Percentiles rank a stretch among this genome's conserved stretches.
Conservation (phyloP, 2,797 vertebrate genomes). For the Mallotus villosus region DNA sequence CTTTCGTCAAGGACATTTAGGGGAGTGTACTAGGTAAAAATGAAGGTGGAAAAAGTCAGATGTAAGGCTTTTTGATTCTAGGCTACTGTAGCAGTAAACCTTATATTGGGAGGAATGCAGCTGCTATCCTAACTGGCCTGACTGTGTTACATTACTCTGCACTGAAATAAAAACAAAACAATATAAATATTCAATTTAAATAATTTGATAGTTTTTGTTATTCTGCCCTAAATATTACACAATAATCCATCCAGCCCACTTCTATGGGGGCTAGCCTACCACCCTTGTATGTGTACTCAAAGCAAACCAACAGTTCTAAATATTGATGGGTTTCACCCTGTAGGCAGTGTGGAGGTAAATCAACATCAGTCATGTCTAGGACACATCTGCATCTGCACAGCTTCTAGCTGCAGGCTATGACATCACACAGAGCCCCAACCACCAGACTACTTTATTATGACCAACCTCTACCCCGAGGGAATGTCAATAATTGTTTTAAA, state of each 20-base stretch:
- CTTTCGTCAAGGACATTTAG: too few species aligned
- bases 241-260: neutral
- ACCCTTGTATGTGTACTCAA: conserved; percentile 22
- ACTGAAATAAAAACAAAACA: conserved; percentile 12
- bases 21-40: too few species aligned
- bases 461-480: neutral
- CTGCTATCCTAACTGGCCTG: too few species aligned
- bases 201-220: neutral
- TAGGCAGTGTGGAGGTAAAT: conserved; percentile 48
- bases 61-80: too few species aligned
- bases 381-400: conserved; percentile 61
- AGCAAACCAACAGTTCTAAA: conserved; percentile 41
- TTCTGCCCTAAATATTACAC: neutral
- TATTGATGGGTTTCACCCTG: conserved; percentile 34
- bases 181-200: neutral
- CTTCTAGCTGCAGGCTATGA: conserved; percentile 48
- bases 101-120: neutral
- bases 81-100: too few species aligned
- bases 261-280: neutral
- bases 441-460: conserved; percentile 16
- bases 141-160: conserved; percentile 27
- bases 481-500: neutral
- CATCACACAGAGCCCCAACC: conserved; percentile 46
- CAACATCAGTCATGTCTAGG: conserved; percentile 52
- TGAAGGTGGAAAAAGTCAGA: too few species aligned